Base-by-base conservation (phyloP, 2,797 vertebrate species). In the Pangasius macronema region DNA sequence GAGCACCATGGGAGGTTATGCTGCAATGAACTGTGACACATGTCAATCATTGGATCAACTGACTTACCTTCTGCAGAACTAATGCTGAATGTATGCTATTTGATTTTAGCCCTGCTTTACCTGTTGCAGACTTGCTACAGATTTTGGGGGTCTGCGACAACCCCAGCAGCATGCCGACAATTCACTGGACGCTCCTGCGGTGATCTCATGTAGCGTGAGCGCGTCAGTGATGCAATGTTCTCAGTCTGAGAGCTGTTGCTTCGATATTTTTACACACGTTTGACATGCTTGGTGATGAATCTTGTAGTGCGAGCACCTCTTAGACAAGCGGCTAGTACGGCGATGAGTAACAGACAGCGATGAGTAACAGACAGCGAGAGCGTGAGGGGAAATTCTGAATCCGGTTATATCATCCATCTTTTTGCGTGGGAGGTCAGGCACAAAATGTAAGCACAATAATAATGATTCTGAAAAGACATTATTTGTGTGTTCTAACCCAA, bases 21-120 rank as follows among this genome's bases (percentile, higher is more conserved):
- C 16, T 65, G 36, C 57, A 77, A 22, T 86, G 65, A 24, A 75
- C 84, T 88, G 67, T 61, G n/a, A 75, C 61, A 87, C 63, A 59
- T 83, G 86, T 81, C 88, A 88, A 59, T 89, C 87, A 89, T n/a
- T 68, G 65, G 51, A 73, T 77, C 27, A 59, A 85, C 46, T 24
- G 5, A 1, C 18, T 13, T 63, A 39, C 3, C 70, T 68, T 46
- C 61, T n/a, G 22, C 30, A 72, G 67, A 70, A 53, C 82, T 36
- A 36, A 36, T 5, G 51, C n/a, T 8, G 57, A 77, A 16, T 42
- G 18, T 11, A 55, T 9, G 27, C 24, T 49, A 42, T 9, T 46
- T 13, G 39, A 24, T 73, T 46, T 76, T 9, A 76, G 10, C n/a
- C 14, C 2, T 16, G 46, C 27, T 49, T 75, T 20, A 33, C 75